Percentiles rank a stretch among this genome's conserved stretches.
These are phyloP conservation scores for Drosophila aff. DNA, from an alignment of 1,140 invertebrate species.

Conservation along the genomic window DNA sequence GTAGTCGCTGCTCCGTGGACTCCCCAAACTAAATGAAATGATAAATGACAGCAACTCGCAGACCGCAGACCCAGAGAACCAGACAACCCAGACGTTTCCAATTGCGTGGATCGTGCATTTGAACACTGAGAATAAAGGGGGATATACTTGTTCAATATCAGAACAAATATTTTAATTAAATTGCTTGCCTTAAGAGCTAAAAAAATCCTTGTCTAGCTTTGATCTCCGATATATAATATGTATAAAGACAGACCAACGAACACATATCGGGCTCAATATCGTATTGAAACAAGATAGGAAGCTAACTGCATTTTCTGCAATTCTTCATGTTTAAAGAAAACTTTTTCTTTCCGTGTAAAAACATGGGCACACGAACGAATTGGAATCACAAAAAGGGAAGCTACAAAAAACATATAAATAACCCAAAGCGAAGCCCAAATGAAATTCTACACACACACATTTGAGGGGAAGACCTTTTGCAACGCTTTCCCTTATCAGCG, in stretches of 20 bases:
- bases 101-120: constrained; percentile 25
- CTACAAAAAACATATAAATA: constrained; percentile 20
- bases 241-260: no score
- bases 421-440: constrained; percentile 35
- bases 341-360: constrained; percentile 5
- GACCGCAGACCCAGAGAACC: constrained; percentile 11
- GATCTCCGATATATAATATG: no score
- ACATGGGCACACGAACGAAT: constrained; percentile 11
- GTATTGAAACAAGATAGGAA: no score
- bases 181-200: background rate
- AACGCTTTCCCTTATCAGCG: constrained; percentile 77
- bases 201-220: no score
- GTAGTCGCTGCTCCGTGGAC: background rate
- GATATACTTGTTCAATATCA: no score
- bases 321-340: no score
- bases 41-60: constrained; percentile 72
- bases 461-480: constrained; percentile 59
- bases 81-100: constrained; percentile 33
- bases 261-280: no score
- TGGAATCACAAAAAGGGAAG: constrained; percentile 11
- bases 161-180: background rate
- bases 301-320: background rate
- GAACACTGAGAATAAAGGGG: constrained; percentile 3
- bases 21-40: constrained; percentile 51
- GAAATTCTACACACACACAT: constrained; percentile 53